Evolutionary conservation across 2,113 vertebrate genomes (phyloP).

Genomic region (Clarias gariepinus): DNA sequence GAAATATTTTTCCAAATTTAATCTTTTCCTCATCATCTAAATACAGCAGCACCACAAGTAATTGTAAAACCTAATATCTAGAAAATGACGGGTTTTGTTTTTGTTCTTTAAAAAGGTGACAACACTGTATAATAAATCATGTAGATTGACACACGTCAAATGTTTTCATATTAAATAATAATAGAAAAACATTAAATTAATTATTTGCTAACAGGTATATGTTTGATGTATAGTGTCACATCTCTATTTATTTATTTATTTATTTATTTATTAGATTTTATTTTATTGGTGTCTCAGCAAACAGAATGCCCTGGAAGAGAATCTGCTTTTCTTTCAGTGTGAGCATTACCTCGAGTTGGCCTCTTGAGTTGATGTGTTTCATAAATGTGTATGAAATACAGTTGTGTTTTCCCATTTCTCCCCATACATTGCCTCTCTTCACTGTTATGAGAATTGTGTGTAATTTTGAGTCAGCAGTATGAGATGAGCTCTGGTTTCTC

Average conservation of each 20-base stretch:
- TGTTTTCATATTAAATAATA: not conserved
- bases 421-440: constrained; percentile 21
- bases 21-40: not conserved
- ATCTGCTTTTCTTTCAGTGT: not conserved
- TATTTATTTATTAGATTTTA: no score
- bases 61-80: not conserved
- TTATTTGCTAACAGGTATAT: not conserved
- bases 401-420: constrained; percentile 12
- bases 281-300: not conserved
- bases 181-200: not conserved
- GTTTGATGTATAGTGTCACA: not conserved
- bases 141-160: not conserved
- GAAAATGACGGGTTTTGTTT: not conserved
- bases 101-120: not conserved
- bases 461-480: constrained; percentile 21
- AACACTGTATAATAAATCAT: not conserved
- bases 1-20: not conserved
- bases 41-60: not conserved
- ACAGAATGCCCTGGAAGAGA: not conserved
- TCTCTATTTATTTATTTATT: not conserved
- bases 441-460: constrained; percentile 11
- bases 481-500: constrained; percentile 20
- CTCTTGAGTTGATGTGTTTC: constrained; percentile 22
- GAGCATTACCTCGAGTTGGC: not conserved
- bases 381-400: constrained; percentile 18